These are phyloP conservation scores for Conus betulinus DNA, from an alignment of 1,140 invertebrate species.

Conservation along the genomic window DNA sequence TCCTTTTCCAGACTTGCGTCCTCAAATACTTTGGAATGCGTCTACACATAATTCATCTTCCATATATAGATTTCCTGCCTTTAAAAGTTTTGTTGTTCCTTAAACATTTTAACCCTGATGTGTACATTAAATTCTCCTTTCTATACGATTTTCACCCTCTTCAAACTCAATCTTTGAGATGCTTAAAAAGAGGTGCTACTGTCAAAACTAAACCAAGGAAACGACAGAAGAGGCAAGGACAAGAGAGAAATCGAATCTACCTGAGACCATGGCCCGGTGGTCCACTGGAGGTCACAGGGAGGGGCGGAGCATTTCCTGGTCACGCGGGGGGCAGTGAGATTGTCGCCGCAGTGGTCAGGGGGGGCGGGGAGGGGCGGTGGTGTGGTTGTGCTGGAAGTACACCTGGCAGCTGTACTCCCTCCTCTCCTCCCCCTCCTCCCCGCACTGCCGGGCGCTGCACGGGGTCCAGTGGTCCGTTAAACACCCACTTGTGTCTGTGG, in stretches of 20 bases:
- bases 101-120: too few species aligned
- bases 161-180: too few species aligned
- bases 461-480: conserved; percentile 81
- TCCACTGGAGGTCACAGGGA: conserved; percentile 66
- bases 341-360: conserved; percentile 75
- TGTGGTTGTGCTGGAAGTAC: conserved; percentile 53
- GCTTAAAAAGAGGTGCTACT: too few species aligned
- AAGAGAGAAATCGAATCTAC: neutral
- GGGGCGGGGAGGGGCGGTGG: conserved; percentile 77
- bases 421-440: conserved; percentile 79
- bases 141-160: too few species aligned
- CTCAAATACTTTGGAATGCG: too few species aligned
- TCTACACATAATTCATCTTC: too few species aligned
- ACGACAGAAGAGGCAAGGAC: too few species aligned
- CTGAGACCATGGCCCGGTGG: conserved; percentile 57
- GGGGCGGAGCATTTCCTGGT: conserved; percentile 59
- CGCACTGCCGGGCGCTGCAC: conserved; percentile 81
- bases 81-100: too few species aligned
- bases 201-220: too few species aligned
- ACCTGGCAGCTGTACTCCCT: conserved; percentile 82
- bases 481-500: conserved; percentile 75
- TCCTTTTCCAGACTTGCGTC: too few species aligned
- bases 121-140: too few species aligned
- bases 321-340: conserved; percentile 47
- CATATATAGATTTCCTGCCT: too few species aligned